Conservation (phyloP, 2,888 invertebrate genomes). For the Cosmia trapezina region DNA sequence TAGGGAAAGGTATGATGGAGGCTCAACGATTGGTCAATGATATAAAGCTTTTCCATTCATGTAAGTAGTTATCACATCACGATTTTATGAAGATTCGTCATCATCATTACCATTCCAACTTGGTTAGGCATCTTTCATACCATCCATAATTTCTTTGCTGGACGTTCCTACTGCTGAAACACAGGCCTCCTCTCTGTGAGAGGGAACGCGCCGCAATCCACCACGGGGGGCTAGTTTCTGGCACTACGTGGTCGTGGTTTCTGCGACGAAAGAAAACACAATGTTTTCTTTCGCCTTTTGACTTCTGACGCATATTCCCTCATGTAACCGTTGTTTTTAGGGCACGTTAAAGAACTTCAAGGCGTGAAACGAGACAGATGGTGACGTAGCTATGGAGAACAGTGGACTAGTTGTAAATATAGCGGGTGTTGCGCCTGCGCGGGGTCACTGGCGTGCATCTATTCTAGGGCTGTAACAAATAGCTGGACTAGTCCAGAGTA, state of each 20-base stretch:
- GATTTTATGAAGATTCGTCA: background rate
- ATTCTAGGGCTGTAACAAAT: constrained; percentile 60
- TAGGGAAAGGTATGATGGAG: background rate
- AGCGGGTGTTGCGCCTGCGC: constrained; percentile 45
- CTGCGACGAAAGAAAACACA: no score
- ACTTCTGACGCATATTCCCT: background rate
- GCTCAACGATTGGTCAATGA: background rate
- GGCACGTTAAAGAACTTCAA: constrained; percentile 53
- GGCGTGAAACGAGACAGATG: constrained; percentile 30
- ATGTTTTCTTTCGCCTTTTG: no score
- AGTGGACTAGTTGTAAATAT: constrained; percentile 54
- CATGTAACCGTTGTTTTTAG: constrained; percentile 11
- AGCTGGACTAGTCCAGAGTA: constrained; percentile 37
- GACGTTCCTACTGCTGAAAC: no score
- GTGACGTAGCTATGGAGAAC: constrained; percentile 34
- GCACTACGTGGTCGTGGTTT: no score
- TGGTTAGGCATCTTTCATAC: no score
- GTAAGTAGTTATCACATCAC: no score
- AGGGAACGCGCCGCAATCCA: no score
- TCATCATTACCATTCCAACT: no score
- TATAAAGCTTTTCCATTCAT: background rate
- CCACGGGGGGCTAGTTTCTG: no score
- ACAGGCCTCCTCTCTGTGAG: no score
- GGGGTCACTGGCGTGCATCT: constrained; percentile 64
- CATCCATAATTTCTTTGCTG: no score